Evolutionary conservation across 1,140 invertebrate species (phyloP).

Genomic region (Lasaia peninsularis): DNA sequence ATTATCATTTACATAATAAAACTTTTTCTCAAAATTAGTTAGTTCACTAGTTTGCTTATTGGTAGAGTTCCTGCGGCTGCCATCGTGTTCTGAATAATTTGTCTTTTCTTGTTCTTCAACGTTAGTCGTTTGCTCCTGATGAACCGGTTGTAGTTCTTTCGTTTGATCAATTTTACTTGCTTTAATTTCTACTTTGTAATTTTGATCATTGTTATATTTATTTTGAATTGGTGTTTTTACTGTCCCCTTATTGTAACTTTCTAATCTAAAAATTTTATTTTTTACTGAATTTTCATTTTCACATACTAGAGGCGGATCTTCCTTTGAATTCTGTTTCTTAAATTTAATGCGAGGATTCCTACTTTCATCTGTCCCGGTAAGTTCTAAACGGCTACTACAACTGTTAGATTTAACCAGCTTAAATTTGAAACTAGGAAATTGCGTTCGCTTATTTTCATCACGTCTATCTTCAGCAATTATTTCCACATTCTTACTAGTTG

Average conservation of each 20-base stretch:
- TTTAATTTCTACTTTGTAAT: conserved; percentile 34
- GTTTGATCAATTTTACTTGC: conserved; percentile 27
- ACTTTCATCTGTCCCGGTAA: conserved; percentile 81
- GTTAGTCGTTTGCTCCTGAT: conserved; percentile 10
- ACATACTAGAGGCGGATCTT: conserved; percentile 60
- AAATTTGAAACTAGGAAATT: conserved; percentile 83
- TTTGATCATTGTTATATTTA: conserved; percentile 50
- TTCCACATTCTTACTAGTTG: conserved; percentile 40
- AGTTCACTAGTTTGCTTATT: conserved; percentile 50
- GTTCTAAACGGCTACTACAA: conserved; percentile 88
- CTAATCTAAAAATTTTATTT: conserved; percentile 72
- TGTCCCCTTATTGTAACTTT: conserved; percentile 71
- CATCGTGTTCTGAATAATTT: conserved; percentile 30
- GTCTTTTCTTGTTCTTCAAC: conserved; percentile 28
- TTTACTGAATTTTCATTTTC: conserved; percentile 74
- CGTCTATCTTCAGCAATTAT: conserved; percentile 31
- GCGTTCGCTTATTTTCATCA: conserved; percentile 48
- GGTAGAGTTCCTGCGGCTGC: conserved; percentile 25
- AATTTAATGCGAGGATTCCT: conserved; percentile 55
- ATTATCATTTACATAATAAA: conserved; percentile 70
- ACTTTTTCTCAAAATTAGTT: conserved; percentile 69
- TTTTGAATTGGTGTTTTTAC: conserved; percentile 63
- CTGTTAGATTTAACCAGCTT: conserved; percentile 90
- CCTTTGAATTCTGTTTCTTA: conserved; percentile 53
- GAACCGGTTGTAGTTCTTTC: conserved; percentile 20